phyloP scores from a whole-genome alignment of 2,113 vertebrate genomes.

The Peucedramus taeniatus region DNA sequence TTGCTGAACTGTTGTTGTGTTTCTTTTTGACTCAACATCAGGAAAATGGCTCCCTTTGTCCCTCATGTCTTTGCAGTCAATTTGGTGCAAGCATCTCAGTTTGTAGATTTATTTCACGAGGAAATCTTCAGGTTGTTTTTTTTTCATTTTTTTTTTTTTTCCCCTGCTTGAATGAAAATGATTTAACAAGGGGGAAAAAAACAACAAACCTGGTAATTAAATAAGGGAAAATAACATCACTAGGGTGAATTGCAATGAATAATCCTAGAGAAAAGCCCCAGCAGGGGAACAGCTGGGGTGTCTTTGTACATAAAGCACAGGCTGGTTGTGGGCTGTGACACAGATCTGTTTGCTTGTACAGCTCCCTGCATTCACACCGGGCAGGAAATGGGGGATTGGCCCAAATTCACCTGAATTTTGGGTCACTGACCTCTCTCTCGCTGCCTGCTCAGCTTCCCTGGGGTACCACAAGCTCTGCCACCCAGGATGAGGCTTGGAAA shows the following conservation, averaged over 20 bases:
- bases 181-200: neutral
- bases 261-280: constrained; percentile 9
- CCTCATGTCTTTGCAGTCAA: neutral
- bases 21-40: neutral
- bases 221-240: neutral
- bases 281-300: constrained; percentile 40
- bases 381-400: neutral
- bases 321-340: constrained; percentile 19
- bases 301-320: neutral
- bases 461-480: neutral
- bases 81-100: neutral
- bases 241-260: constrained; percentile 11
- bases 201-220: constrained; percentile 35
- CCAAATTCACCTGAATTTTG: neutral
- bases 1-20: constrained; percentile 3
- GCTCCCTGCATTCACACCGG: neutral
- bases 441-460: neutral
- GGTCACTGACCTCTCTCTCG: neutral
- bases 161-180: constrained; percentile 10
- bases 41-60: constrained; percentile 27
- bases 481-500: neutral
- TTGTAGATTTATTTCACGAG: neutral
- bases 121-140: neutral
- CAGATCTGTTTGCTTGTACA: neutral
- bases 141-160: neutral